These are phyloP conservation scores for Puma concolor DNA, from an alignment of 2,113 vertebrate genomes.

Conservation along the genomic window DNA sequence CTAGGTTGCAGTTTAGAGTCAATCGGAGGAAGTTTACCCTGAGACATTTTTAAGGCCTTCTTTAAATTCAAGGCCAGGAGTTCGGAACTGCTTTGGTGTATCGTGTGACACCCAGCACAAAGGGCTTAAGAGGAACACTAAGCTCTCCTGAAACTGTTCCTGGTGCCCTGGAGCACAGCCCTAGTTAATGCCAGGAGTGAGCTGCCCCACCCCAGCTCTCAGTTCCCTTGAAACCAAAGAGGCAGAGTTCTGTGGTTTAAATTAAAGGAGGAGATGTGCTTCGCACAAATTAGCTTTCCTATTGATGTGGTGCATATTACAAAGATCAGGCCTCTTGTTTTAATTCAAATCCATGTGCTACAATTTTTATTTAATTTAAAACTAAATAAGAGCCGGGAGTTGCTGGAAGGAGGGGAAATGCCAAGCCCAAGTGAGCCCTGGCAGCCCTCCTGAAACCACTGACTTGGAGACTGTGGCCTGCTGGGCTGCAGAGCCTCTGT, in stretches of 20 bases:
- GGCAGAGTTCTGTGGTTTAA: slow-evolving; percentile 55
- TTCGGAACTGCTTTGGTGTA: neutral
- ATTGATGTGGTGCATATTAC: slow-evolving; percentile 67
- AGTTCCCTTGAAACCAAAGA: slow-evolving; percentile 33
- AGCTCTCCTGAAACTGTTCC: slow-evolving; percentile 12
- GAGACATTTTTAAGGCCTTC: slow-evolving; percentile 37
- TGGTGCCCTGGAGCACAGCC: neutral
- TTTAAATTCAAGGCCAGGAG: slow-evolving; percentile 62
- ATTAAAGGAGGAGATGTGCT: slow-evolving; percentile 68
- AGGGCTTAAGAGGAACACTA: neutral
- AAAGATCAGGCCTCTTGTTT: slow-evolving; percentile 68
- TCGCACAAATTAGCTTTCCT: slow-evolving; percentile 65
- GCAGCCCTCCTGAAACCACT: slow-evolving; percentile 42
- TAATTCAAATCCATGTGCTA: slow-evolving; percentile 69
- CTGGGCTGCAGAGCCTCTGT: neutral
- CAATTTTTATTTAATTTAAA: slow-evolving; percentile 79
- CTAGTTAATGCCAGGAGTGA: neutral
- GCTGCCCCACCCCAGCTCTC: neutral
- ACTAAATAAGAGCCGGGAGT: slow-evolving; percentile 61
- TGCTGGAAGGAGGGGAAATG: slow-evolving; percentile 60
- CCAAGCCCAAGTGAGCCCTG: slow-evolving; percentile 42
- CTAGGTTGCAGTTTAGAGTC: neutral
- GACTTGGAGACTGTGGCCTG: neutral
- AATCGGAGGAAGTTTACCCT: neutral
- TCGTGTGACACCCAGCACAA: slow-evolving; percentile 34